phyloP scores from a whole-genome alignment of 2,113 vertebrate species.

The Casuarius casuarius region DNA sequence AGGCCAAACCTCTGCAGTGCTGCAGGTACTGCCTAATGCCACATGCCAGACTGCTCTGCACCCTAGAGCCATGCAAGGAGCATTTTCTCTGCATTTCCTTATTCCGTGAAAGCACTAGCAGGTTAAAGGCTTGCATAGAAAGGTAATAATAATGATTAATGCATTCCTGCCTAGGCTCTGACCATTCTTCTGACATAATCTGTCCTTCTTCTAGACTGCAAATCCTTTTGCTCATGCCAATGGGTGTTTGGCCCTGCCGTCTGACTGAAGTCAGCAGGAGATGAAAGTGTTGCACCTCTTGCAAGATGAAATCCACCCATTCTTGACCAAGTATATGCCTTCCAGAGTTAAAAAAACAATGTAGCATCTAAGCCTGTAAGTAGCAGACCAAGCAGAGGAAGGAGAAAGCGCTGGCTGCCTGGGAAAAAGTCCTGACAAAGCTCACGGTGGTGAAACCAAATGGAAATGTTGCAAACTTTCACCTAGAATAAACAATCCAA shows the following conservation, averaged over 20 bases:
- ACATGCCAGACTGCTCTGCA: background rate
- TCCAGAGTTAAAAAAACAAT: constrained; percentile 9
- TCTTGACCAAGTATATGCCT: constrained; percentile 9
- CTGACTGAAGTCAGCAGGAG: background rate
- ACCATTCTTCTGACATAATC: constrained; percentile 10
- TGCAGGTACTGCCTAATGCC: background rate
- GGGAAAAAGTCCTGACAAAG: constrained; percentile 43
- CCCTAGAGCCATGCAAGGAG: background rate
- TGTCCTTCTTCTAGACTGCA: background rate
- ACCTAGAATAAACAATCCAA: constrained; percentile 61
- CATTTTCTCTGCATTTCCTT: constrained; percentile 5
- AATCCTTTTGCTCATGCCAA: background rate
- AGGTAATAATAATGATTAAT: background rate
- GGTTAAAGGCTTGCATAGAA: constrained; percentile 29
- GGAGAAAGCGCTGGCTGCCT: constrained; percentile 9
- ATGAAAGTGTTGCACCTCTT: background rate
- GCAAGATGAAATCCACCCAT: background rate
- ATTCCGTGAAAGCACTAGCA: background rate
- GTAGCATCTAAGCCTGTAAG: constrained; percentile 4
- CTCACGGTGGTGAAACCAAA: constrained; percentile 54
- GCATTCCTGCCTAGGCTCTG: background rate
- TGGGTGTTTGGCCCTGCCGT: background rate
- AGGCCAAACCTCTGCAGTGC: background rate
- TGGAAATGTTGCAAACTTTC: constrained; percentile 70
- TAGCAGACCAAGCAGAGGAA: constrained; percentile 39